phyloP scores from a whole-genome alignment of 2,113 vertebrate genomes.

The Elephantulus edwardii region DNA sequence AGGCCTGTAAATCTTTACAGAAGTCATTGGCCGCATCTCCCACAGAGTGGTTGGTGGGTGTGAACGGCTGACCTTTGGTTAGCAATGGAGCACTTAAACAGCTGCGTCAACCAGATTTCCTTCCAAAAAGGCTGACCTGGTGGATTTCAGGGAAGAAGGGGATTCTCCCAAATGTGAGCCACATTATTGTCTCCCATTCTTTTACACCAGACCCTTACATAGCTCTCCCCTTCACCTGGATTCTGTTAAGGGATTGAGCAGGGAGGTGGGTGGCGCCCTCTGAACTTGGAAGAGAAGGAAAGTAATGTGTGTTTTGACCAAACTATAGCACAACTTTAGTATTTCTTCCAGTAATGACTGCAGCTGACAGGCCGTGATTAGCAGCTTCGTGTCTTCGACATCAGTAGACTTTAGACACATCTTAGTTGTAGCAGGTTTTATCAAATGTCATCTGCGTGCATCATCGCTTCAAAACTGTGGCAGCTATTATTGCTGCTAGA shows the following conservation, averaged over 20 bases:
- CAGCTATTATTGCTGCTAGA: neutral
- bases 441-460: neutral
- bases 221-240: neutral
- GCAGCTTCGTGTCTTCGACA: neutral
- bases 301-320: neutral
- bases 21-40: neutral
- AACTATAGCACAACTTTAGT: neutral
- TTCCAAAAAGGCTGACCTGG: neutral
- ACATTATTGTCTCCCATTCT: neutral
- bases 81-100: neutral
- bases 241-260: neutral
- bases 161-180: neutral
- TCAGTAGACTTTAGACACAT: neutral
- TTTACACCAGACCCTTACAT: neutral
- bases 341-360: neutral
- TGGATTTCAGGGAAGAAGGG: neutral
- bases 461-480: neutral
- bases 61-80: neutral
- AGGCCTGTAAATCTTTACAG: neutral
- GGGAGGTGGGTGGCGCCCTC: no score
- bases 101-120: neutral
- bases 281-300: neutral
- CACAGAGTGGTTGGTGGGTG: neutral
- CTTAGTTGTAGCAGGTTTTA: neutral
- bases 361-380: neutral